Percentiles rank a stretch among this genome's conserved stretches.
These are phyloP conservation scores for Panonychus citri DNA, from an alignment of 1,140 invertebrate species.

Conservation along the genomic window DNA sequence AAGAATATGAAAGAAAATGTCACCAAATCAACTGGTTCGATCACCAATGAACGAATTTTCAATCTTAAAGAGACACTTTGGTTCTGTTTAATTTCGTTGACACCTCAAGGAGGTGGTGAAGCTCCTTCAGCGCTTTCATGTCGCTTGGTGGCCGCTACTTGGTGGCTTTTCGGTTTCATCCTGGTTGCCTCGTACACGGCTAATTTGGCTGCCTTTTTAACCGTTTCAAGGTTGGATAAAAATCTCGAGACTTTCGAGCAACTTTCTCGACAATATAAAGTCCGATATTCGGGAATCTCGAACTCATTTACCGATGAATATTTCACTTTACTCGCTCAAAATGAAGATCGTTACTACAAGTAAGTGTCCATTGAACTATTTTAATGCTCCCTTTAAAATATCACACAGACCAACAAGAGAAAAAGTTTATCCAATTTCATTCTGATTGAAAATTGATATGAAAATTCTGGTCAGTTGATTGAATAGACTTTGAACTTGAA, in stretches of 20 bases:
- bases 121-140: slow-evolving; percentile 83
- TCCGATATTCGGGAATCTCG: slow-evolving; percentile 64
- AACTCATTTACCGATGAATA: slow-evolving; percentile 69
- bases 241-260: slow-evolving; percentile 77
- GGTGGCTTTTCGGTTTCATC: slow-evolving; percentile 95
- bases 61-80: slow-evolving; percentile 79
- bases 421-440: no score
- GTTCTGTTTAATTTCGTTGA: slow-evolving; percentile 96
- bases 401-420: no score
- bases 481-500: no score
- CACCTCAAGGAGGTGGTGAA: slow-evolving; percentile 66
- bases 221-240: slow-evolving; percentile 68
- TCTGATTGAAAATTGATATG: no score
- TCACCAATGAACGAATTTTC: slow-evolving; percentile 28
- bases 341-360: slow-evolving; percentile 79
- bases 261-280: slow-evolving; percentile 77
- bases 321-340: slow-evolving; percentile 81
- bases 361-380: slow-evolving; percentile 5
- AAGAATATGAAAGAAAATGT: no score
- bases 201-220: slow-evolving; percentile 78
- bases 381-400: no score
- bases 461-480: no score
- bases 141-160: slow-evolving; percentile 71
- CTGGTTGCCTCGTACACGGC: slow-evolving; percentile 93
- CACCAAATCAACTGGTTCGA: not conserved